Evolutionary conservation across 2,888 invertebrate species (phyloP), one percentile per base, ranked within the genome.

Genomic region (Scotopteryx bipunctaria): DNA sequence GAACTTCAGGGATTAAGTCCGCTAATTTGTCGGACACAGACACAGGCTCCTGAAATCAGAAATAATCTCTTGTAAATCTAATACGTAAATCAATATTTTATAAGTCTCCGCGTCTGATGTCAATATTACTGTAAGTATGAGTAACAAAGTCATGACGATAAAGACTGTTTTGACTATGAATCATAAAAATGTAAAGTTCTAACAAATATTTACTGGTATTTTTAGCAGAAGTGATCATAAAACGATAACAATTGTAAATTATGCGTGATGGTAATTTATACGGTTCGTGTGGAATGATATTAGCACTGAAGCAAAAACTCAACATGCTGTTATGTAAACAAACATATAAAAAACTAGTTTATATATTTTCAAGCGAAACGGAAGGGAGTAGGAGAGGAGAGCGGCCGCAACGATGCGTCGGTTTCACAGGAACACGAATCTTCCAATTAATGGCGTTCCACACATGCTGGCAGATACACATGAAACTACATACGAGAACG

Each of bases 391-490:
- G 73, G 73, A 66, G 5, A 60, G 73, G 74, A 70, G 59, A 55
- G 67, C 68, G 44, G 51, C 44, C 47, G 44, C 54, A 44, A 36
- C 45, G 49, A 49, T 46, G 45, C 55, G 54, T 49, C 55, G 46
- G 38, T 29, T 55, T 33, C 40, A 49, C 49, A 32, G 47, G 53
- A 52, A 43, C 57, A 60, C 73, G 67, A 66, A 61, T 81, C 81
- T 81, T 83, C 83, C 68, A 61, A 78, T 78, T 78, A 80, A 76
- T 75, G 76, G 80, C 81, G 73, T 66, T 78, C 79, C 81, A 76
- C 77, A 69, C 88, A 88, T 87, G 88, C 88, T 82, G 80, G 73
- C 72, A 76, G 73, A 78, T 84, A 82, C 81, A 84, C 81, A 86
- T 81, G 75, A 75, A 81, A 81, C 84, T 86, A 86, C 76, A 77